Conservation (phyloP, 2,888 invertebrate species). For the Emesis furor region DNA sequence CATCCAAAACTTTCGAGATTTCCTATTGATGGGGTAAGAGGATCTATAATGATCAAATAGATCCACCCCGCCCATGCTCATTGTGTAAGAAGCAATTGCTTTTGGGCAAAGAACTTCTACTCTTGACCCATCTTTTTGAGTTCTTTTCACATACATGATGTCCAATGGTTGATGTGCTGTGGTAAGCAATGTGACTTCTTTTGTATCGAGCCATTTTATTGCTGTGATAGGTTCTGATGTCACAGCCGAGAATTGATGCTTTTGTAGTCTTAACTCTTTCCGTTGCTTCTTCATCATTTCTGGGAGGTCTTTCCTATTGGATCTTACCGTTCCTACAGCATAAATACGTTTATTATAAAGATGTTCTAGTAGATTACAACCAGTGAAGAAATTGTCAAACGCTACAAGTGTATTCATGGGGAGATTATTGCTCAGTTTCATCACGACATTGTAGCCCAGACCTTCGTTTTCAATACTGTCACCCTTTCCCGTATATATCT, state of each 20-base stretch:
- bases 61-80: constrained; percentile 78
- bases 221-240: constrained; percentile 73
- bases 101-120: constrained; percentile 75
- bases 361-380: constrained; percentile 71
- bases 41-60: constrained; percentile 65
- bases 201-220: constrained; percentile 76
- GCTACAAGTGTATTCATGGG: constrained; percentile 74
- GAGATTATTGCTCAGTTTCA: constrained; percentile 48
- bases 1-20: too few relatives aligned
- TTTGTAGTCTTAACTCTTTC: neutral
- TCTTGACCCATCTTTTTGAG: constrained; percentile 78
- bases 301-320: constrained; percentile 72
- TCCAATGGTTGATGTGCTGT: constrained; percentile 31
- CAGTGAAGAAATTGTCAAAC: constrained; percentile 78
- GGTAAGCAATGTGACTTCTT: constrained; percentile 54
- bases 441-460: constrained; percentile 66
- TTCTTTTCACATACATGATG: constrained; percentile 71
- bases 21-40: too few relatives aligned
- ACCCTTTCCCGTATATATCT: constrained; percentile 73
- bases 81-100: constrained; percentile 77
- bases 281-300: neutral
- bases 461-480: constrained; percentile 69
- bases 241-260: constrained; percentile 28
- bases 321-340: constrained; percentile 77
- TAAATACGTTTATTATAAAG: constrained; percentile 72